Conservation (phyloP, 2,113 vertebrate species). For the Enhydra lutris region DNA sequence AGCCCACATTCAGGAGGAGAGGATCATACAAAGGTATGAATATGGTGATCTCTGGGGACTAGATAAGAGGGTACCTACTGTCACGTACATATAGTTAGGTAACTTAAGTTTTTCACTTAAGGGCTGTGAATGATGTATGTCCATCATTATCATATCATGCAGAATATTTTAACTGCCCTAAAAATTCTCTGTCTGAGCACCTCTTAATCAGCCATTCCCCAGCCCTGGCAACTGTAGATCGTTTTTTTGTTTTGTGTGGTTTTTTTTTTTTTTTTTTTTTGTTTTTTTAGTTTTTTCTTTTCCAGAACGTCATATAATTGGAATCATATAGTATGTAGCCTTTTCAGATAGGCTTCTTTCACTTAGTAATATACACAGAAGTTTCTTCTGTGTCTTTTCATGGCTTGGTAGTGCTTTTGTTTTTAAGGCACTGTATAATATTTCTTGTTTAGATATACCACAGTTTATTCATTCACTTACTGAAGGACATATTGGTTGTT, state of each 20-base stretch:
- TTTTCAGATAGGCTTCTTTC: background rate
- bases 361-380: background rate
- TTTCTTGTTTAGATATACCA: background rate
- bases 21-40: background rate
- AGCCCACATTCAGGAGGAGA: background rate
- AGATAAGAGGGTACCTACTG: background rate
- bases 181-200: background rate
- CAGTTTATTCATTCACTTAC: background rate
- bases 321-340: background rate
- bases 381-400: background rate
- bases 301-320: background rate
- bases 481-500: background rate
- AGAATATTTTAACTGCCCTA: background rate
- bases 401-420: background rate
- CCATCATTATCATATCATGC: background rate
- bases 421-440: background rate
- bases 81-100: background rate
- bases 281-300: background rate
- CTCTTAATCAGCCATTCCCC: background rate
- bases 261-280: background rate
- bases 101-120: background rate
- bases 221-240: background rate
- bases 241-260: background rate
- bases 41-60: background rate
- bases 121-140: background rate